Evolutionary conservation across 2,888 invertebrate genomes (phyloP).

Genomic region (Congeria kusceri): DNA sequence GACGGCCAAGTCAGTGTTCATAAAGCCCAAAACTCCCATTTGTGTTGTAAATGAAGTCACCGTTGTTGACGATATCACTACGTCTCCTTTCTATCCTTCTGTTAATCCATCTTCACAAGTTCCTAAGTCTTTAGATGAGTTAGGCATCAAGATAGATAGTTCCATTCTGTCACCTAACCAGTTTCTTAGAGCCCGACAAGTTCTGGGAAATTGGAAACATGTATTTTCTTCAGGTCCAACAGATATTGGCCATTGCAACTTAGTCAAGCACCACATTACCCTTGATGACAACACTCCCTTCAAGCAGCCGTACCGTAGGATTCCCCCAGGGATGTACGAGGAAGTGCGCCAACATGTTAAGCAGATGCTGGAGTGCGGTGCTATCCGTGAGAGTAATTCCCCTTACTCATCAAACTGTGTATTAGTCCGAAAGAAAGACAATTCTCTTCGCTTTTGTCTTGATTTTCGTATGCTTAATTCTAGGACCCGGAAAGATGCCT

Average conservation of each 20-base stretch:
- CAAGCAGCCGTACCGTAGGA: conserved; percentile 16
- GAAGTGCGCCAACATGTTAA: conserved; percentile 14
- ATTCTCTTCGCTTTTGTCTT: conserved; percentile 1
- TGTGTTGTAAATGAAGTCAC: conserved; percentile 14
- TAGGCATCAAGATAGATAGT: conserved; percentile 9
- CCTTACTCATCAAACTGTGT: conserved; percentile 10
- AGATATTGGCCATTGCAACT: not conserved
- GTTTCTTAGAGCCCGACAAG: not conserved
- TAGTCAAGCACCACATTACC: not conserved
- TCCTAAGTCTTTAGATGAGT: not conserved
- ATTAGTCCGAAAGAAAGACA: conserved; percentile 14
- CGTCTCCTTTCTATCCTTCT: not conserved
- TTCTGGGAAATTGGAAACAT: conserved; percentile 13
- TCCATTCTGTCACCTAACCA: conserved; percentile 1
- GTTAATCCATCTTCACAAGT: not conserved
- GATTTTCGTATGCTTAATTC: conserved; percentile 17
- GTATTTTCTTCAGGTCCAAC: conserved; percentile 1
- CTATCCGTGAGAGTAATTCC: not conserved
- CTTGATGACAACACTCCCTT: not conserved
- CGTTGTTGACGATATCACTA: conserved; percentile 7
- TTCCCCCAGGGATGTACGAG: conserved; percentile 8
- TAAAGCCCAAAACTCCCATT: not conserved
- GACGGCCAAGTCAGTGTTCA: not conserved
- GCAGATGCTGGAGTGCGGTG: conserved; percentile 17
- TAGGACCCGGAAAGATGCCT: conserved; percentile 9